A percentile compares a stretch with the other conserved stretches of the same genome.
Evolutionary conservation across 2,797 vertebrate genomes (phyloP).

Genomic region (Decapterus maruadsi): DNA sequence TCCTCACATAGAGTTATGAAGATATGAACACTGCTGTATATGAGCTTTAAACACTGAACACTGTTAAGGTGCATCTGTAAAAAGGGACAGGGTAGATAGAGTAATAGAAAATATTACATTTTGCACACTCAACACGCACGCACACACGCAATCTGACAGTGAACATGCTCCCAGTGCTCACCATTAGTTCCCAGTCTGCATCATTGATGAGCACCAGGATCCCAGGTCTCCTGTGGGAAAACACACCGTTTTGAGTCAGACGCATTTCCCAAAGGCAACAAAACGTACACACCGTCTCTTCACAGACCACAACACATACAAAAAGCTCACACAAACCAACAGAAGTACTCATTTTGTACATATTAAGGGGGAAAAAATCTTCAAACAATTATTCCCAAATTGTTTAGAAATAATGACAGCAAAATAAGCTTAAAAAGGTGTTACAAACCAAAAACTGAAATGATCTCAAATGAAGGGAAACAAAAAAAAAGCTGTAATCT

Average conservation of each 20-base stretch:
- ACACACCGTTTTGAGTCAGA: slow-evolving; percentile 56
- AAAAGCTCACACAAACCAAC: not conserved
- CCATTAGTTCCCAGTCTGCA: slow-evolving; percentile 98
- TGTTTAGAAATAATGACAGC: not conserved
- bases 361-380: not conserved
- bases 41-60: not conserved
- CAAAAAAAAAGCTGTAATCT: not conserved
- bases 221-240: slow-evolving; percentile 92
- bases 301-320: not conserved
- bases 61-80: not conserved
- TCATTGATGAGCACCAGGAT: slow-evolving; percentile 98
- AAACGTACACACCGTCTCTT: not conserved
- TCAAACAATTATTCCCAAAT: not conserved
- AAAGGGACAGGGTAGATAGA: not conserved
- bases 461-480: not conserved
- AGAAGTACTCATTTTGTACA: not conserved
- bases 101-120: not conserved
- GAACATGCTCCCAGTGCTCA: slow-evolving; percentile 82
- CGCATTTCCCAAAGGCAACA: slow-evolving; percentile 34
- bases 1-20: not conserved
- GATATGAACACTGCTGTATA: slow-evolving; percentile 1
- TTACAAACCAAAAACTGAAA: not conserved
- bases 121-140: not conserved
- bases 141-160: slow-evolving; percentile 45
- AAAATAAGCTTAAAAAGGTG: not conserved